Evolutionary conservation across 2,113 vertebrate genomes (phyloP).

Genomic region (Brachyhypopomus occidentalis): DNA sequence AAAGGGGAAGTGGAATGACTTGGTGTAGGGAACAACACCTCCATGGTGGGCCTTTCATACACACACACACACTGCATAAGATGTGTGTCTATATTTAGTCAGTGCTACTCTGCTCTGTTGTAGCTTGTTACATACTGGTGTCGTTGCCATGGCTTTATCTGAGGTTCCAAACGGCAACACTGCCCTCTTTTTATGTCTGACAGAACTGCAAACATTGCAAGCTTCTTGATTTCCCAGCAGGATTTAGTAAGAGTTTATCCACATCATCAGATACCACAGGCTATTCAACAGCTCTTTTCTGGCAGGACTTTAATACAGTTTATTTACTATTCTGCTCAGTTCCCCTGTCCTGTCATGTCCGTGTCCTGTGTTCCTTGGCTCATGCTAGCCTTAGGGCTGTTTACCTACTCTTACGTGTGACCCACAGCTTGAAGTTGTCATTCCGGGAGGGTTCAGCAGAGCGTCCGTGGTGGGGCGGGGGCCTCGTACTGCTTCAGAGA

Average conservation of each 20-base stretch:
- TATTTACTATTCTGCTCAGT: not conserved
- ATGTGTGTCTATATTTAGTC: constrained; percentile 32
- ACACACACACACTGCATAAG: not conserved
- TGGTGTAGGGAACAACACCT: constrained; percentile 52
- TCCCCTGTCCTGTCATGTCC: not conserved
- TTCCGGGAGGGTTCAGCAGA: not conserved
- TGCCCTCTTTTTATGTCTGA: constrained; percentile 41
- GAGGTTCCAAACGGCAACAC: constrained; percentile 34
- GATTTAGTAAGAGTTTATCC: not conserved
- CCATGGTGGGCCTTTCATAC: constrained; percentile 61
- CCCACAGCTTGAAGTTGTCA: not conserved
- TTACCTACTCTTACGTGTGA: not conserved
- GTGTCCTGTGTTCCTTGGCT: not conserved
- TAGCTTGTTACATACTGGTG: constrained; percentile 17
- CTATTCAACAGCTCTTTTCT: not conserved
- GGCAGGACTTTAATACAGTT: not conserved
- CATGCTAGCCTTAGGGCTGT: not conserved
- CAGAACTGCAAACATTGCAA: not conserved
- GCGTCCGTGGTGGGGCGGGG: not conserved
- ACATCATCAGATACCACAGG: not conserved
- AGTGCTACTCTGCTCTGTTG: not conserved
- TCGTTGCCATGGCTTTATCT: not conserved
- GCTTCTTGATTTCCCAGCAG: not conserved
- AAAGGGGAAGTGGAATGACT: constrained; percentile 58
- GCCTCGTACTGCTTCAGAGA: not conserved